phyloP scores from a whole-genome alignment of 2,113 vertebrate genomes.

The Trogon melanurus region DNA sequence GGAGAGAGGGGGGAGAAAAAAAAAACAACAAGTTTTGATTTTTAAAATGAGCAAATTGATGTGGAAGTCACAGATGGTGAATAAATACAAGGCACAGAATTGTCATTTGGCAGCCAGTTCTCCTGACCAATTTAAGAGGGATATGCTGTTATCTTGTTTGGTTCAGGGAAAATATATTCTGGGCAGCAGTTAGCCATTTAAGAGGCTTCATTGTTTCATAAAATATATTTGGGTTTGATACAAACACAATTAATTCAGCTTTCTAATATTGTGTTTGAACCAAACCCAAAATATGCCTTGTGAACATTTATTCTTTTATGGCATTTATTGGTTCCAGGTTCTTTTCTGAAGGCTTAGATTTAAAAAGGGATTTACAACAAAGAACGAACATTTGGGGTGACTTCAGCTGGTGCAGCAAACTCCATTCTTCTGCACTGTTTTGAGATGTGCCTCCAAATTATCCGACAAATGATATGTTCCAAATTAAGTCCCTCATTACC shows the following conservation, averaged over 20 bases:
- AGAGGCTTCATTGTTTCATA: slow-evolving; percentile 60
- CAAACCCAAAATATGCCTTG: slow-evolving; percentile 22
- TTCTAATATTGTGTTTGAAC: slow-evolving; percentile 62
- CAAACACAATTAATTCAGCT: slow-evolving; percentile 58
- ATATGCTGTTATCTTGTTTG: slow-evolving; percentile 42
- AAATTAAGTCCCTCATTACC: slow-evolving; percentile 52
- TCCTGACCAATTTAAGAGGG: slow-evolving; percentile 56
- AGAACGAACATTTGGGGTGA: slow-evolving; percentile 44
- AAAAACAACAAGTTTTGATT: background rate
- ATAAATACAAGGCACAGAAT: slow-evolving; percentile 38
- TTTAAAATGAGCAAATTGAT: slow-evolving; percentile 59
- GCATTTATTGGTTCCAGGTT: slow-evolving; percentile 37
- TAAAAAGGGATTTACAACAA: slow-evolving; percentile 37
- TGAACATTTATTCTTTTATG: slow-evolving; percentile 37
- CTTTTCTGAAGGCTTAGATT: slow-evolving; percentile 34
- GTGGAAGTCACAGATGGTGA: slow-evolving; percentile 66
- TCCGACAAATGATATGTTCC: slow-evolving; percentile 49
- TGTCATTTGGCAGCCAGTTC: slow-evolving; percentile 45
- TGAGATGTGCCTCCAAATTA: slow-evolving; percentile 58
- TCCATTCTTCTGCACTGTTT: slow-evolving; percentile 27
- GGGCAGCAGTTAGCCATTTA: slow-evolving; percentile 56
- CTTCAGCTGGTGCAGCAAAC: slow-evolving; percentile 60
- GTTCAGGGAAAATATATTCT: slow-evolving; percentile 58
- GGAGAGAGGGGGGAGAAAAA: background rate
- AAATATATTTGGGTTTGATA: slow-evolving; percentile 67